Evolutionary conservation across 2,113 vertebrate species (phyloP).

Genomic region (Lophochroa leadbeateri): DNA sequence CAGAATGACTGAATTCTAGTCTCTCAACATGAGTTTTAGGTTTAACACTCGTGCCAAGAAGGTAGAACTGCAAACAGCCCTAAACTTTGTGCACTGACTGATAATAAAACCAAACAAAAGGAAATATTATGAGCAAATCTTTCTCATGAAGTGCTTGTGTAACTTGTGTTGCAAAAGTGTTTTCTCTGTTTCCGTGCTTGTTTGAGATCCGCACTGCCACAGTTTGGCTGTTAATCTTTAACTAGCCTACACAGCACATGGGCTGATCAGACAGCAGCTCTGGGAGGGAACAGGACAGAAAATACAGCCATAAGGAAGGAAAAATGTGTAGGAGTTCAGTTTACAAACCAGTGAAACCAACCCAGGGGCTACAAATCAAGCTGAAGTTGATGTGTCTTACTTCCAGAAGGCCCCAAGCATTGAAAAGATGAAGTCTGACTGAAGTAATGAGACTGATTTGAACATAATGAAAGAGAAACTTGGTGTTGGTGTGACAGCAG

Average conservation of each 20-base stretch:
- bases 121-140: neutral
- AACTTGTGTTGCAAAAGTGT: neutral
- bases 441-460: slow-evolving; percentile 38
- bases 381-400: slow-evolving; percentile 7
- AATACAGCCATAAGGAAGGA: slow-evolving; percentile 47
- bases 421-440: slow-evolving; percentile 24
- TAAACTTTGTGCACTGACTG: neutral
- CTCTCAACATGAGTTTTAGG: neutral
- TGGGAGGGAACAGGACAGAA: slow-evolving; percentile 9
- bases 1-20: neutral
- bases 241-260: slow-evolving; percentile 46
- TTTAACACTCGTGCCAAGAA: neutral
- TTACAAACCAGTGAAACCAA: slow-evolving; percentile 54
- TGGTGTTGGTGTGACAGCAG: slow-evolving; percentile 9
- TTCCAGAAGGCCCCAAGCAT: slow-evolving; percentile 24
- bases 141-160: neutral
- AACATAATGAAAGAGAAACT: slow-evolving; percentile 41
- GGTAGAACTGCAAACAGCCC: neutral
- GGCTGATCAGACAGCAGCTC: slow-evolving; percentile 3
- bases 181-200: neutral
- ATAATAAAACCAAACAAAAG: neutral
- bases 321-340: slow-evolving; percentile 50
- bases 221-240: slow-evolving; percentile 28
- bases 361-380: slow-evolving; percentile 46
- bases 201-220: neutral